Evolutionary conservation across 23 tunicate genomes (phyloP), one percentile per base, ranked within the genome.

Genomic region (Ascidia mentula): DNA sequence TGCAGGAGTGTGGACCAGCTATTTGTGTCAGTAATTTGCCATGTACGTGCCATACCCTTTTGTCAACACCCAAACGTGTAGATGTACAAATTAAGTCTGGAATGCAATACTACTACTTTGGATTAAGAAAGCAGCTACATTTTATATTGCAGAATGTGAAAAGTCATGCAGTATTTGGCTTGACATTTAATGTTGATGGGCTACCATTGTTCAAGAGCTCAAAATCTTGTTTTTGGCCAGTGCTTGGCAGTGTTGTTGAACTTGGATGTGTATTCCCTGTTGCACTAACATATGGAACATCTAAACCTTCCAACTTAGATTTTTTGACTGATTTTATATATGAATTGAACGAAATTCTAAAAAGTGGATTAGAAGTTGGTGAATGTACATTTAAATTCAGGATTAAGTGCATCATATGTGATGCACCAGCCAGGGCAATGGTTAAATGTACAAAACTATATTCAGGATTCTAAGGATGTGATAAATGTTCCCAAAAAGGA

Each of bases 401-500:
- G 59, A 17, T 83, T 35, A 15, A 75, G 34, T 59, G 38, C 40
- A 15, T 83, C 6, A 73, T 82, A 26, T 83, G 87, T 76, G 87
- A 82, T 73, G 79, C 86, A 32, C 86, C 86, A 33, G 86, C 86
- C 32, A 78, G 86, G 32, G 42, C 86, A 28, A 72, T 82, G 42
- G 26, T 82, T 18, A 82, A 82, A 82, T 40, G 40, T 12, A 82
- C 77, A 72, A 82, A 82, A 73, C 74, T 42, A 7, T 75, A 83
- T 75, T 53, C 87, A 9, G 87, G 87, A 5, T 83, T 75, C 59
- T 28, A 83, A 31, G 81, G 82, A n/a, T 75, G 87, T 59, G 87
- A 83, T 18, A 53, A 46, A 20, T 76, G 87, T 76, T 38, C 18
- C 17, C 80, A 75, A 39, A 79, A 38, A 59, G 87, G 87, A 35